Percentiles rank a stretch among this genome's conserved stretches.
These are phyloP conservation scores for Hipparchia sbordonii DNA, from an alignment of 2,888 invertebrate species.

Conservation along the genomic window DNA sequence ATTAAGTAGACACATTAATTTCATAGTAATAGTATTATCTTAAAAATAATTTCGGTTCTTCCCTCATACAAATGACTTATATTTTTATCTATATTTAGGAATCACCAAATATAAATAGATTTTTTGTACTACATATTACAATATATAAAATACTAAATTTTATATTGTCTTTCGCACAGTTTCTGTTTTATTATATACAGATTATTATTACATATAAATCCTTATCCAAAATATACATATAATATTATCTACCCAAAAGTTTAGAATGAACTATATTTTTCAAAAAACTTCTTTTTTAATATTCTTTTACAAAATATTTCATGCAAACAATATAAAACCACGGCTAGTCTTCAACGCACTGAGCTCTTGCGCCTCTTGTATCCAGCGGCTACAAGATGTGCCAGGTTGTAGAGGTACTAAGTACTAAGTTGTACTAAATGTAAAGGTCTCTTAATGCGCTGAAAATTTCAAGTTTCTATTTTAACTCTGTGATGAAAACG, in stretches of 20 bases:
- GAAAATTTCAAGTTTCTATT: too few relatives aligned
- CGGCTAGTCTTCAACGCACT: too few relatives aligned
- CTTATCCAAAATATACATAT: not conserved
- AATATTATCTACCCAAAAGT: not conserved
- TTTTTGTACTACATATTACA: not conserved
- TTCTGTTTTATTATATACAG: conserved; percentile 43
- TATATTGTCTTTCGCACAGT: conserved; percentile 70
- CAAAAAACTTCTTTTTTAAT: not conserved
- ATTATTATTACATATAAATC: conserved; percentile 26
- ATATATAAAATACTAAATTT: conserved; percentile 33
- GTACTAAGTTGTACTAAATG: too few relatives aligned
- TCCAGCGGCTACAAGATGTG: too few relatives aligned
- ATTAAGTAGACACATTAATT: conserved; percentile 17
- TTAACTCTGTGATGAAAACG: too few relatives aligned
- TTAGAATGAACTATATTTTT: not conserved
- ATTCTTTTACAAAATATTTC: not conserved
- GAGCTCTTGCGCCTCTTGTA: too few relatives aligned
- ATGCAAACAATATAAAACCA: not conserved
- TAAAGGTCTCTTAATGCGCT: too few relatives aligned
- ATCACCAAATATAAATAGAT: not conserved
- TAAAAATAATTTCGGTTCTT: conserved; percentile 26
- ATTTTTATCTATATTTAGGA: not conserved
- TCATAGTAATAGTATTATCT: not conserved
- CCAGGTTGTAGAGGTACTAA: too few relatives aligned
- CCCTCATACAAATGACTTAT: not conserved